Conservation (phyloP, 2,113 vertebrate genomes). For the Orthonyx spaldingii region DNA sequence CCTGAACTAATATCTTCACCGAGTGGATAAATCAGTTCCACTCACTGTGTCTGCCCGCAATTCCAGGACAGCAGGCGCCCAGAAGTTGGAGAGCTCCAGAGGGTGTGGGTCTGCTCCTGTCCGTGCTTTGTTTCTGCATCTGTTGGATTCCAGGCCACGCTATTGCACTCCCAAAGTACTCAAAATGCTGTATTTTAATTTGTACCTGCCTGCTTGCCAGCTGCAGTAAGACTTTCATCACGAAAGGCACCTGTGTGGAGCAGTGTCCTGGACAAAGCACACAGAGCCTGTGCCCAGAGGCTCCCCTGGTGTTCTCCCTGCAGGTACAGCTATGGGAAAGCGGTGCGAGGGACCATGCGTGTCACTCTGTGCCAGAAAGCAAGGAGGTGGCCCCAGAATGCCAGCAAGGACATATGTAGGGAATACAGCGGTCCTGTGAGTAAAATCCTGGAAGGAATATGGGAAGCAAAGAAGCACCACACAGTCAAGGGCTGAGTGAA, state of each 20-base stretch:
- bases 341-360: not conserved
- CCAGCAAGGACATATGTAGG: not conserved
- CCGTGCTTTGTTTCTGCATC: not conserved
- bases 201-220: not conserved
- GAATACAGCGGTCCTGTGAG: not conserved
- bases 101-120: not conserved
- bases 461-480: not conserved
- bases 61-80: not conserved
- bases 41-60: not conserved
- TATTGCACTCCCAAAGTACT: not conserved
- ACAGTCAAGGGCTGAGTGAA: not conserved
- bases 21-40: not conserved
- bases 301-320: not conserved
- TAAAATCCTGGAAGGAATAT: not conserved
- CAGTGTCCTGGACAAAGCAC: not conserved
- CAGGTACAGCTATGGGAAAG: slow-evolving; percentile 67
- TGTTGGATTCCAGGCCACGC: not conserved
- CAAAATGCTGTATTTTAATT: not conserved
- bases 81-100: not conserved
- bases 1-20: not conserved
- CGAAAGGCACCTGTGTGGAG: not conserved
- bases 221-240: not conserved
- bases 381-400: not conserved
- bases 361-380: slow-evolving; percentile 44
- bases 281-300: no score